Base-by-base conservation (phyloP, 2,888 invertebrate genomes). In the Polydrusus tereticollis region DNA sequence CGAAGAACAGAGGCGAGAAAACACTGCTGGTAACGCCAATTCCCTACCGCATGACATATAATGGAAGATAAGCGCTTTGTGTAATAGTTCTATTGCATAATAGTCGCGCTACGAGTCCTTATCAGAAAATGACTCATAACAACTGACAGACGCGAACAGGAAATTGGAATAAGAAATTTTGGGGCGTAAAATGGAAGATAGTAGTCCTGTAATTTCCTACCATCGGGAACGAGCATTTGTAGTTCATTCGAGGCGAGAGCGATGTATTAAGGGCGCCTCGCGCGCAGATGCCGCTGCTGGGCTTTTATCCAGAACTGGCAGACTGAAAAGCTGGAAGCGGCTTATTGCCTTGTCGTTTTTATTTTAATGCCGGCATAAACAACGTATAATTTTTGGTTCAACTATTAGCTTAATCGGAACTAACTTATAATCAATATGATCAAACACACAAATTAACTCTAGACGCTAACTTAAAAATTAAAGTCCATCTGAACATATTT, bases 91-190 rank as follows among this genome's bases (percentile, higher is more conserved):
- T 86, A 86, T 85, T 86, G 85, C 86, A 86, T 86, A 86, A 86
- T 86, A 84, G 86, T 81, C 84, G 81, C 81, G 83, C 83, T 82
- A 83, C 83, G 84, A 82, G 83, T 88, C 87, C 89, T 90, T 90
- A 90, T 90, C 90, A 90, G 90, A 90, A 90, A 90, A 90, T 90
- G 90, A 90, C 88, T 90, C 90, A 89, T 90, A 90, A 90, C 89
- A 89, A 90, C 90, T 85, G 85, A 85, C 85, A 85, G 85, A 85
- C 85, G 85, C 85, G 85, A 85, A 85, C 84, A 83, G 85, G 90
- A 90, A 90, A 90, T 90, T 90, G 90, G 90, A 90, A 90, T 90
- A 90, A 90, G 90, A 90, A 90, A 90, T 90, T 90, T 90, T 90
- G 88, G 90, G 90, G 90, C 90, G 90, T 90, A 90, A 90, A 90